These are phyloP conservation scores for Caenorhabditis sp. DNA, from an alignment of 2,888 invertebrate genomes.

Conservation along the genomic window DNA sequence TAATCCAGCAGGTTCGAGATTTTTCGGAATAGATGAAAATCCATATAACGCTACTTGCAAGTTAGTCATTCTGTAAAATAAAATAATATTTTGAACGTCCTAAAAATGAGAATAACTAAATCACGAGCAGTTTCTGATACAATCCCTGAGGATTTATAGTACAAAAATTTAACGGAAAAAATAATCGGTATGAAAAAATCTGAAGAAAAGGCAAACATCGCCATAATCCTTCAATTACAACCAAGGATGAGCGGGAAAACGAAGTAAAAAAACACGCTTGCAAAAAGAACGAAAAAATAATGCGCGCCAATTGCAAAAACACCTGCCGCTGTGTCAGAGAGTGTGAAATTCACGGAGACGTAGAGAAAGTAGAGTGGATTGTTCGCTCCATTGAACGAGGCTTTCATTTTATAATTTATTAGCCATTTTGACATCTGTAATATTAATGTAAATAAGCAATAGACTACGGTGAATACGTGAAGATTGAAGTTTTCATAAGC, in stretches of 20 bases:
- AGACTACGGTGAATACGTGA: no score
- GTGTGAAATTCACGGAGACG: conserved; percentile 9
- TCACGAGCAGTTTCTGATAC: no score
- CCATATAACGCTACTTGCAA: conserved; percentile 58
- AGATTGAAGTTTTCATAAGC: no score
- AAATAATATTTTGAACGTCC: background rate
- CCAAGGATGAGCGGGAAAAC: no score
- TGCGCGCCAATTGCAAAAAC: conserved; percentile 5
- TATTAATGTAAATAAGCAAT: no score
- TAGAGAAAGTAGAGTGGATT: conserved; percentile 8
- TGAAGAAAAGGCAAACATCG: no score
- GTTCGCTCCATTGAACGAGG: conserved; percentile 8
- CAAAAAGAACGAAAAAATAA: conserved; percentile 6
- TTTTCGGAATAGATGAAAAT: conserved; percentile 39
- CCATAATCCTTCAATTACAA: no score
- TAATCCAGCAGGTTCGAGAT: conserved; percentile 60
- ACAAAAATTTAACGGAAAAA: background rate
- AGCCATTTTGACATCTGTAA: no score
- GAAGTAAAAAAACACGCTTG: background rate
- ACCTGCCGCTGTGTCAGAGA: conserved; percentile 7
- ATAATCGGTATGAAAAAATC: background rate
- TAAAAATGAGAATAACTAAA: background rate
- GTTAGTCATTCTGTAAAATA: conserved; percentile 13
- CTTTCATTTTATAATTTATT: background rate
- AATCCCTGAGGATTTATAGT: no score